These are phyloP conservation scores for Tylochromis polylepis DNA, from an alignment of 2,113 vertebrate species.

Conservation along the genomic window DNA sequence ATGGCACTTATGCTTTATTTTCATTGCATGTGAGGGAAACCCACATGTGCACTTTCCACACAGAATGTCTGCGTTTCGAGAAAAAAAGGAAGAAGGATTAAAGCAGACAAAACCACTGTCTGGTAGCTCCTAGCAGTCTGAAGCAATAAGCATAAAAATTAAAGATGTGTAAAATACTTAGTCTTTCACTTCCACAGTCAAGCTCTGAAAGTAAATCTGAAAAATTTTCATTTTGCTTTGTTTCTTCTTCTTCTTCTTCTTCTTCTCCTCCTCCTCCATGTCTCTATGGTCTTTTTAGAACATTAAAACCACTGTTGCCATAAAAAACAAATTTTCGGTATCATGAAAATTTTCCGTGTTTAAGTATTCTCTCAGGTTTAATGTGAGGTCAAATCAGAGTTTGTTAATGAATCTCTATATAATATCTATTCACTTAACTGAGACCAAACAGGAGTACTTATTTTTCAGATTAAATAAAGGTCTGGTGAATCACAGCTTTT, in stretches of 20 bases:
- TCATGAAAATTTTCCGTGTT: neutral
- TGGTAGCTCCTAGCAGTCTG: neutral
- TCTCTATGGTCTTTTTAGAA: neutral
- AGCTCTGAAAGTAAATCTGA: neutral
- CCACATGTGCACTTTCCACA: neutral
- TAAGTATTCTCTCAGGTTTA: accelerated
- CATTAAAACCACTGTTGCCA: neutral
- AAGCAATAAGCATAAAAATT: neutral
- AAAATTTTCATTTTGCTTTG: neutral
- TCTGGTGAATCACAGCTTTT: neutral
- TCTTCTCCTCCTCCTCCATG: neutral
- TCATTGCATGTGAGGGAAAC: neutral
- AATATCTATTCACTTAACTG: neutral
- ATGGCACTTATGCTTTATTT: neutral
- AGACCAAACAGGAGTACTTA: neutral
- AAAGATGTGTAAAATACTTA: neutral
- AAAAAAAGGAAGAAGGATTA: neutral
- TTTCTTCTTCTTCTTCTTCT: accelerated
- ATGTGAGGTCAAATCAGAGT: neutral
- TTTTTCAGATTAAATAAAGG: neutral
- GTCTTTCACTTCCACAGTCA: neutral
- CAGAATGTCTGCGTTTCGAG: neutral
- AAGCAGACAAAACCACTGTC: neutral
- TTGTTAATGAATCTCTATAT: neutral
- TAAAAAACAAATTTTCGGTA: neutral